phyloP scores from a whole-genome alignment of 2,113 vertebrate genomes.

The Ia io region DNA sequence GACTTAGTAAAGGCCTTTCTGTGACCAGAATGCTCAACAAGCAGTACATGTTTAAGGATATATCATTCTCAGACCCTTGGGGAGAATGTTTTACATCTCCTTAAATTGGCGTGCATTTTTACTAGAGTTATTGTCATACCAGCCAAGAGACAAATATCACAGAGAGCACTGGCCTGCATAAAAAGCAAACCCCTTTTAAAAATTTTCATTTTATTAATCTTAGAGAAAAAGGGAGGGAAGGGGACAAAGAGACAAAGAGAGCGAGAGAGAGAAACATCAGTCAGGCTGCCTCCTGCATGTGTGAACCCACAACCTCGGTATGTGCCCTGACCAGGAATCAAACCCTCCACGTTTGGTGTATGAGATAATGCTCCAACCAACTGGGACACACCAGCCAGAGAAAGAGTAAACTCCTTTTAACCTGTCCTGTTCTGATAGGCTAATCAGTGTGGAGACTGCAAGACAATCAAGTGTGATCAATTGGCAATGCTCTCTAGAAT shows the following conservation, averaged over 20 bases:
- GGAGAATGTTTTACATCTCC: background rate
- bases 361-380: background rate
- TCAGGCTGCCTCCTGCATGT: background rate
- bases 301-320: background rate
- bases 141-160: background rate
- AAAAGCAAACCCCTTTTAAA: background rate
- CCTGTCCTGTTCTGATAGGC: background rate
- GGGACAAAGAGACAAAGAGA: background rate
- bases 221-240: background rate
- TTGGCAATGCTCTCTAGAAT: background rate
- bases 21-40: background rate
- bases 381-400: background rate
- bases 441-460: background rate
- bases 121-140: background rate
- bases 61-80: background rate
- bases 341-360: background rate
- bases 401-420: background rate
- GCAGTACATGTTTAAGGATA: background rate
- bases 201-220: background rate
- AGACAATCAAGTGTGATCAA: background rate
- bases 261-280: background rate
- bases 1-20: background rate
- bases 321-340: background rate
- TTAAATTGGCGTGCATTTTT: slow-evolving; percentile 25
- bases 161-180: background rate